Percentiles rank a stretch among this genome's conserved stretches.
These are phyloP conservation scores for Petrocephalus schoutedeni DNA, from an alignment of 2,797 vertebrate species.

Conservation along the genomic window DNA sequence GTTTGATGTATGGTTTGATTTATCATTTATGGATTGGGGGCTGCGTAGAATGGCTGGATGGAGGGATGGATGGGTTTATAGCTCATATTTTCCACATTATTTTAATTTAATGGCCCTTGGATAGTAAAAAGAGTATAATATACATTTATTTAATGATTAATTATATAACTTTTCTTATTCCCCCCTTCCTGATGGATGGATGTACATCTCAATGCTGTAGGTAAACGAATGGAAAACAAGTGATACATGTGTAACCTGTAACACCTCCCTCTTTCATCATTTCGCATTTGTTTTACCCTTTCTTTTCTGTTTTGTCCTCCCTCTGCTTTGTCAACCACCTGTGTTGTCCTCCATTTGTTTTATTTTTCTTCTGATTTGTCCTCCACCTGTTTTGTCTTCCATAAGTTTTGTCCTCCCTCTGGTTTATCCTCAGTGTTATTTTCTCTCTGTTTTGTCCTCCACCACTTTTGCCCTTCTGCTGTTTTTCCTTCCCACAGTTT, in stretches of 20 bases:
- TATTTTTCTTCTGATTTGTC: neutral
- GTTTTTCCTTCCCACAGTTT: too few species aligned
- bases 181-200: neutral
- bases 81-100: neutral
- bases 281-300: neutral
- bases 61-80: neutral
- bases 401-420: neutral
- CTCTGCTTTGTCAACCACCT: neutral
- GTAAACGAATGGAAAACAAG: neutral
- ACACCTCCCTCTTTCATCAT: neutral
- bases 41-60: neutral
- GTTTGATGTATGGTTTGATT: neutral
- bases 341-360: neutral
- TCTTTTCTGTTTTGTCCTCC: neutral
- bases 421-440: neutral
- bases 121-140: neutral
- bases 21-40: neutral
- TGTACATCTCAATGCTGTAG: neutral
- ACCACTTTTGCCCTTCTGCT: too few species aligned
- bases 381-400: neutral
- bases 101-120: neutral
- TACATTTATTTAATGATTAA: conserved; percentile 1
- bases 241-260: neutral
- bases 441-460: neutral
- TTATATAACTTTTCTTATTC: neutral